A percentile compares a stretch with the other conserved stretches of the same genome.
Conservation (phyloP, 2,888 invertebrate genomes). For the Augiades crinisus region DNA sequence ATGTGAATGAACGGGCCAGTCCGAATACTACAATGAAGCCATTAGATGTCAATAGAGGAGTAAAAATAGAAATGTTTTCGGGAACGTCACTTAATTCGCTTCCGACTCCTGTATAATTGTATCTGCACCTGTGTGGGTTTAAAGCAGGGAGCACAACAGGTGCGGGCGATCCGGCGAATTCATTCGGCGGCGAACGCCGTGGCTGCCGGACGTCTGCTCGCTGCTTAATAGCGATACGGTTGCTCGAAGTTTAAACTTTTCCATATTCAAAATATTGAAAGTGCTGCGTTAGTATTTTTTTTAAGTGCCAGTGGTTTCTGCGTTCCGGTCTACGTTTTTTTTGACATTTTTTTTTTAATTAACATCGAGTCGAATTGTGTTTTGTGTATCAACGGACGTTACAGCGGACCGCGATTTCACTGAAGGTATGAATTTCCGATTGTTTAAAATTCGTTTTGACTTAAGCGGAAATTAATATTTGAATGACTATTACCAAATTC, state of each 20-base stretch:
- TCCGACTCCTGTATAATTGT: background rate
- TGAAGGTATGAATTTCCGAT: slow-evolving; percentile 20
- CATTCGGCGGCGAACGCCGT: slow-evolving; percentile 57
- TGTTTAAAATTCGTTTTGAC: background rate
- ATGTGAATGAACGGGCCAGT: background rate
- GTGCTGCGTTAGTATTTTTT: background rate
- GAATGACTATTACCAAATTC: slow-evolving; percentile 1
- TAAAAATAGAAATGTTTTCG: background rate
- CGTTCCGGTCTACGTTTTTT: background rate
- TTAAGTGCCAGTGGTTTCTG: slow-evolving; percentile 16
- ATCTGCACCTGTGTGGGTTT: slow-evolving; percentile 4
- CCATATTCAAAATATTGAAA: slow-evolving; percentile 16
- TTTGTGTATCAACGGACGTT: slow-evolving; percentile 11
- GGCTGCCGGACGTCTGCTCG: slow-evolving; percentile 47
- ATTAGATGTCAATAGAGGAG: slow-evolving; percentile 1
- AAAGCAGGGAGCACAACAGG: slow-evolving; percentile 53
- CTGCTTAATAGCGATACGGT: slow-evolving; percentile 10
- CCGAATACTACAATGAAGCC: background rate
- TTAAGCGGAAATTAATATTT: slow-evolving; percentile 13
- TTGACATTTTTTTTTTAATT: background rate
- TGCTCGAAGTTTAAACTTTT: slow-evolving; percentile 34
- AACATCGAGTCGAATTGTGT: background rate
- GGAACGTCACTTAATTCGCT: slow-evolving; percentile 1
- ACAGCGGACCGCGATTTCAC: slow-evolving; percentile 7
- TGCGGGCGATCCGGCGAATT: slow-evolving; percentile 39